A percentile compares a stretch with the other conserved stretches of the same genome.
These are phyloP conservation scores for Euura lappo DNA, from an alignment of 1,140 invertebrate species.

Conservation along the genomic window DNA sequence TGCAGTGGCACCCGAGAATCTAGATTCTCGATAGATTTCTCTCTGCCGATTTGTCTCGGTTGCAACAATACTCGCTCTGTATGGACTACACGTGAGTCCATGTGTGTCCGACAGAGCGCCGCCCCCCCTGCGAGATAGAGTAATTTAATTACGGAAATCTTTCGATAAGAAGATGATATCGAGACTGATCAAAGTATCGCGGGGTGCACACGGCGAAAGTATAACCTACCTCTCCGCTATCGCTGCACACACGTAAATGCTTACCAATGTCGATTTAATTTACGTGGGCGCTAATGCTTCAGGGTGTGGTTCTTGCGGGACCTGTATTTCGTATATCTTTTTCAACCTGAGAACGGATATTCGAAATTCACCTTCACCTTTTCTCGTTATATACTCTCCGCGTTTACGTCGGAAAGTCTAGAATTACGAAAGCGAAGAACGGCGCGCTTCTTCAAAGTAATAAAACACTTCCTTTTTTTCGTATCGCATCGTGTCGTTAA, in stretches of 20 bases:
- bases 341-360: too few species aligned
- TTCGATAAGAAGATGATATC: too few species aligned
- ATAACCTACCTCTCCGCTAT: too few species aligned
- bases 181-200: too few species aligned
- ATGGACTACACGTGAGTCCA: too few species aligned
- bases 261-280: constrained; percentile 7
- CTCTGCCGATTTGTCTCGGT: too few species aligned
- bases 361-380: background rate
- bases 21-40: too few species aligned
- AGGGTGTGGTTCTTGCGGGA: background rate
- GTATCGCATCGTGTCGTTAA: background rate
- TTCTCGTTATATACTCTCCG: background rate
- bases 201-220: too few species aligned
- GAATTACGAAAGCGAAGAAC: background rate
- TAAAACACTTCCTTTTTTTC: background rate
- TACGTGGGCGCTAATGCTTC: constrained; percentile 6
- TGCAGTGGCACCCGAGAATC: background rate
- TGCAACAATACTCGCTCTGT: too few species aligned
- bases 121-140: too few species aligned
- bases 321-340: background rate
- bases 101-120: too few species aligned
- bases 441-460: background rate
- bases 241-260: background rate
- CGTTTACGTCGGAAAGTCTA: background rate
- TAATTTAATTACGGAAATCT: too few species aligned